Conservation (phyloP, 2,888 invertebrate species). For the Conomelus anceps region DNA sequence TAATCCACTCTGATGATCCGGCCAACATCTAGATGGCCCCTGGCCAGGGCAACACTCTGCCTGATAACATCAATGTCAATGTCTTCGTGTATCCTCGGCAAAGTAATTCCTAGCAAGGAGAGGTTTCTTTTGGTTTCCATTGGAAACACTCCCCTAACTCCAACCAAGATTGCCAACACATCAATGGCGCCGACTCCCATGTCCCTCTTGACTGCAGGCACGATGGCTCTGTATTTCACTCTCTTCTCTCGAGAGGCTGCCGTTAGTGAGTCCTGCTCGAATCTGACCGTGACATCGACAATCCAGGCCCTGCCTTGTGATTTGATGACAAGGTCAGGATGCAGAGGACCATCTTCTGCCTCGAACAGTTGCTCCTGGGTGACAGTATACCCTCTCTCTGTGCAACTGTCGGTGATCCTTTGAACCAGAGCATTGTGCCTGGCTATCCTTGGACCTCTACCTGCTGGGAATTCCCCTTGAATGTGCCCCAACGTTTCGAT, state of each 20-base stretch:
- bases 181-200: not conserved
- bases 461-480: constrained; percentile 2
- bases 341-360: not conserved
- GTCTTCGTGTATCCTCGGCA: not conserved
- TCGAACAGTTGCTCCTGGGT: constrained; percentile 14
- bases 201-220: not conserved
- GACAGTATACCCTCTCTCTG: not conserved
- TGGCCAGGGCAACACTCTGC: not conserved
- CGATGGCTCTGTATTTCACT: not conserved
- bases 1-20: no score
- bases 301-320: constrained; percentile 6
- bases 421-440: constrained; percentile 21
- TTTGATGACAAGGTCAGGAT: constrained; percentile 22
- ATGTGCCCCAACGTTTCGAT: constrained; percentile 21
- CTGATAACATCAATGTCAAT: not conserved
- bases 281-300: constrained; percentile 20
- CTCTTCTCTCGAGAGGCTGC: constrained; percentile 6
- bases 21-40: not conserved
- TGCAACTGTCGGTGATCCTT: no score
- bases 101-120: not conserved
- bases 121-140: not conserved
- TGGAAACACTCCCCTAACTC: constrained; percentile 4
- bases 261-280: not conserved
- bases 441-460: not conserved
- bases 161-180: constrained; percentile 18